Conservation (phyloP, 2,113 vertebrate genomes). For the Carollia perspicillata region DNA sequence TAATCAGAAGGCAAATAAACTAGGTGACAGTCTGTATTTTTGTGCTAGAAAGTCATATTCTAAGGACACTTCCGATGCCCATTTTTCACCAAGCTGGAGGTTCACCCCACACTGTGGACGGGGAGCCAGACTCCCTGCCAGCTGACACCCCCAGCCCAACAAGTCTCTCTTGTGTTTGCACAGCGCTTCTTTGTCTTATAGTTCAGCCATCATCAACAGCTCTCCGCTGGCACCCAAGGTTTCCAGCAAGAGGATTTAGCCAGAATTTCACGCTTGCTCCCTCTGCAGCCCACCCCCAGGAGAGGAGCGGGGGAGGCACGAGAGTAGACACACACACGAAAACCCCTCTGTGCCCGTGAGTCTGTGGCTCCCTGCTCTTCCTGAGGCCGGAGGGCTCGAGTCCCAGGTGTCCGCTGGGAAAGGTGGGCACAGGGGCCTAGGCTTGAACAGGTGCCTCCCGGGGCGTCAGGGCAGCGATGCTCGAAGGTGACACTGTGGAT, state of each 20-base stretch:
- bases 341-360: accelerated
- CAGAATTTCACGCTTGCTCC: neutral
- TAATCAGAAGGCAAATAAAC: neutral
- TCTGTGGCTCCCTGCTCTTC: neutral
- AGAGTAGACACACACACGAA: neutral
- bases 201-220: neutral
- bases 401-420: too few relatives aligned
- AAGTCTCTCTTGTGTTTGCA: conserved; percentile 33
- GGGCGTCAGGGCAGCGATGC: neutral
- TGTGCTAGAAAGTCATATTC: neutral
- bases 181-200: conserved; percentile 28
- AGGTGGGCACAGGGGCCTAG: neutral
- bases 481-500: neutral
- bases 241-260: neutral
- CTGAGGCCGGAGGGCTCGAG: neutral
- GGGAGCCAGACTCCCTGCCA: neutral
- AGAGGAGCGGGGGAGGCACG: neutral
- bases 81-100: neutral
- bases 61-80: neutral
- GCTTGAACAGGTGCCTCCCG: neutral
- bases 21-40: neutral
- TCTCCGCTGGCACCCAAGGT: neutral
- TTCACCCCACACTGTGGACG: neutral
- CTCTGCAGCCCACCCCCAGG: neutral
- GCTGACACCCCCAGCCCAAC: neutral